Percentiles rank a stretch among this genome's conserved stretches.
Evolutionary conservation across 2,797 vertebrate species (phyloP).

Genomic region (Hydrocynus forskahlii): DNA sequence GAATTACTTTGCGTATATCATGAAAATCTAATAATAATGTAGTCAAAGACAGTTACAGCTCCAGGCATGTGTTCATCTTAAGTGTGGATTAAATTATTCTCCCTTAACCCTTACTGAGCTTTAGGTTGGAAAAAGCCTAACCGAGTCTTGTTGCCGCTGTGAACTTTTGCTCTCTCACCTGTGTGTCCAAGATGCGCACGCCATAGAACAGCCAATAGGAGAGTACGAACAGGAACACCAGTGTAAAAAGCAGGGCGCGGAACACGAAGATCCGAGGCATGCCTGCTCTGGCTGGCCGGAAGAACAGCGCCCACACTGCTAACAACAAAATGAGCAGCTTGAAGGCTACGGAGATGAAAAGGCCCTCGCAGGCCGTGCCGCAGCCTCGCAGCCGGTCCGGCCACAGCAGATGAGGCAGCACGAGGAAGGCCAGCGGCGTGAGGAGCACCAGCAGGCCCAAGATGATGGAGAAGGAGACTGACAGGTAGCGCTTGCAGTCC

Average conservation of each 20-base stretch:
- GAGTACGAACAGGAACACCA: conserved; percentile 90
- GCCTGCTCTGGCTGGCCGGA: conserved; percentile 82
- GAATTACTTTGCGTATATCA: not conserved
- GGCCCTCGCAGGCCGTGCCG: conserved; percentile 92
- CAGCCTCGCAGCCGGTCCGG: conserved; percentile 86
- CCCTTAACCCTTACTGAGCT: no score
- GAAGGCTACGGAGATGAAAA: conserved; percentile 95
- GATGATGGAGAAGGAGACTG: conserved; percentile 79
- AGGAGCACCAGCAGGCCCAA: conserved; percentile 87
- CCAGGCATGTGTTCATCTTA: not conserved
- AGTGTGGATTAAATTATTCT: not conserved
- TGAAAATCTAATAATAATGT: not conserved
- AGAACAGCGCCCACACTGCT: conserved; percentile 93
- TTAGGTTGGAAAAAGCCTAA: not conserved
- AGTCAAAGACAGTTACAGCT: no score
- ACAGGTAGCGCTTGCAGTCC: conserved; percentile 85
- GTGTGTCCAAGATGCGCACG: conserved; percentile 91
- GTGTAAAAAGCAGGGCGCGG: conserved; percentile 87
- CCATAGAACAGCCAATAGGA: conserved; percentile 98
- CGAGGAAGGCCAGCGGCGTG: conserved; percentile 91
- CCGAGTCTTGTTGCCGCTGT: not conserved
- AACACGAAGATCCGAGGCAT: conserved; percentile 89
- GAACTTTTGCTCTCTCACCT: conserved; percentile 64
- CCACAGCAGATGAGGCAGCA: conserved; percentile 90
- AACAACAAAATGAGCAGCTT: conserved; percentile 94